Evolutionary conservation across 2,888 invertebrate species (phyloP), one percentile per base, ranked within the genome.

Genomic region (Muscina levida): DNA sequence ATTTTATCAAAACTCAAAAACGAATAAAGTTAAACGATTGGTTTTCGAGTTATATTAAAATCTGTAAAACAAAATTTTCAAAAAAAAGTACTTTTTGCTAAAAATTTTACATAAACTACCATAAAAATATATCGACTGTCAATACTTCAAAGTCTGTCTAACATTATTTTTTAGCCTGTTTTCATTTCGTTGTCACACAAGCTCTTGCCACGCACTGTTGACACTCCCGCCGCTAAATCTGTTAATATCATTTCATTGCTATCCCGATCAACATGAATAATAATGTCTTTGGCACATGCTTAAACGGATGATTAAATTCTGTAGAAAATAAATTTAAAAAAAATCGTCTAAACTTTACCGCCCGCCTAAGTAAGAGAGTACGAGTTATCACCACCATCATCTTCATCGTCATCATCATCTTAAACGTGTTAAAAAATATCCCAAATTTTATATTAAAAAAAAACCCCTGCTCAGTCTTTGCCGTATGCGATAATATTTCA

Each of bases 211-310:
- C 44, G 59, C 67, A 67, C 13, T 44, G 48, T 53, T 51, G 56
- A 42, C 39, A 31, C 8, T 3, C 3, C 8, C 8, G 31, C 3
- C 8, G 31, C 6, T 37, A 75, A 73, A 67, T 77, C 71, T 67
- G 37, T 59, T 57, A 42, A 81, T 74, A 42, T 71, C 42, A 81
- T 77, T 81, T 77, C 59, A 73, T 17, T 57, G 17, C 42, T 15
- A 70, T 26, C 5, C 44, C 44, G 31, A 71, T 53, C 65, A 71
- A 70, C 44, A 37, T 11, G 42, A 17, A 73, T 37, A 73, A 67
- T 72, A 81, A 77, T 74, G 72, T 59, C 59, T 77, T 74, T 73
- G 74, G 77, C 81, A 81, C 74, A 74, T 77, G 81, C 77, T 74
- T 22, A 77, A 71, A 71, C 73, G 77, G 42, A 72, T 48, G 81